phyloP scores from a whole-genome alignment of 2,113 vertebrate genomes.

The Ramphastos sulfuratus region DNA sequence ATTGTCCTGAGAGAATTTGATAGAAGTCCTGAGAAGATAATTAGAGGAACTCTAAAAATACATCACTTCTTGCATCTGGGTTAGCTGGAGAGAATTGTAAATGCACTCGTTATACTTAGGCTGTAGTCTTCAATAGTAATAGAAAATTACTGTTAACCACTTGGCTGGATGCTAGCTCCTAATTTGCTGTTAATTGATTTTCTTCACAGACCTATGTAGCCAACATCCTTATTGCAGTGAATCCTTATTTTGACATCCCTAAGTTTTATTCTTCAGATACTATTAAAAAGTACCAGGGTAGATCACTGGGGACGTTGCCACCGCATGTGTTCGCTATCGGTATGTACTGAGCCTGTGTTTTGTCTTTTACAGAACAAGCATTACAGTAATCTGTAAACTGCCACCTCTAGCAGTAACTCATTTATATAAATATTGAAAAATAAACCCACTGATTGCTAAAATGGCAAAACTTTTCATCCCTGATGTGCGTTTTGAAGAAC shows the following conservation, averaged over 20 bases:
- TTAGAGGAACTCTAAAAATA: background rate
- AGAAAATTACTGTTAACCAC: background rate
- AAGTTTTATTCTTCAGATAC: constrained; percentile 89
- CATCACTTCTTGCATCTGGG: background rate
- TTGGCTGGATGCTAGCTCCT: background rate
- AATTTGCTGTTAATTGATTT: constrained; percentile 27
- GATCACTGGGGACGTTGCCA: constrained; percentile 91
- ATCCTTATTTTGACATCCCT: constrained; percentile 95
- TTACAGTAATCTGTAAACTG: background rate
- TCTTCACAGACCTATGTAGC: constrained; percentile 92
- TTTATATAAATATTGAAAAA: background rate
- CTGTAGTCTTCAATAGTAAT: background rate
- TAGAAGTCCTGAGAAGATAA: background rate
- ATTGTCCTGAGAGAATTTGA: background rate
- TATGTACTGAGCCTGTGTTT: constrained; percentile 63
- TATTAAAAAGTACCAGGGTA: constrained; percentile 90
- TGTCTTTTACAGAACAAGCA: background rate
- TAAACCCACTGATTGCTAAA: background rate
- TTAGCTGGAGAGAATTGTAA: background rate
- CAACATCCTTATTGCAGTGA: constrained; percentile 97
- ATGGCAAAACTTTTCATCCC: background rate
- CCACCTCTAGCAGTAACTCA: background rate
- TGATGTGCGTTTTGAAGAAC: background rate
- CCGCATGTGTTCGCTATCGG: constrained; percentile 97
- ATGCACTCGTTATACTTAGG: background rate